These are phyloP conservation scores for Ophioninae sp. DNA, from an alignment of 2,888 invertebrate genomes.

Conservation along the genomic window DNA sequence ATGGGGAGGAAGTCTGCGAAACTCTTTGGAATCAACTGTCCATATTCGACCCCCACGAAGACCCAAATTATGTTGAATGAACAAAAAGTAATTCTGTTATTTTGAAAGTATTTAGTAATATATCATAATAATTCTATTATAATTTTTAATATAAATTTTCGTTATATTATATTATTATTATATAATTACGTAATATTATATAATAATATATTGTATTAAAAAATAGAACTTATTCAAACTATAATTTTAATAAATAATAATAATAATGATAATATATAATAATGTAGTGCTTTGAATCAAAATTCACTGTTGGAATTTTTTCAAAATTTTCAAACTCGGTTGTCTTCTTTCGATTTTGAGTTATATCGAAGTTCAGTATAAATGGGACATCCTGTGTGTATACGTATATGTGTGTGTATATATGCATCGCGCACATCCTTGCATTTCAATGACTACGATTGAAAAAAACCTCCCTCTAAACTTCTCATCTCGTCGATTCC, in stretches of 20 bases:
- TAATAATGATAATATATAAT: neutral
- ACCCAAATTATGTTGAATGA: neutral
- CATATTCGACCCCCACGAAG: neutral
- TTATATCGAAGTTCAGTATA: neutral
- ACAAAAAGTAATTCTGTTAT: too few species aligned
- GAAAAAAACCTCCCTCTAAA: conserved; percentile 45
- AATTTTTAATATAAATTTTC: too few species aligned
- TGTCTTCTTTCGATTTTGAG: neutral
- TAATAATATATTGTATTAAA: too few species aligned
- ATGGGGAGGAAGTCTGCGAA: neutral
- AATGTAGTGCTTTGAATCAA: neutral
- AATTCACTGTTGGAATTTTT: neutral
- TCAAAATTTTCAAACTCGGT: neutral
- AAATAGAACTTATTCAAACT: too few species aligned
- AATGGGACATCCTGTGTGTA: neutral
- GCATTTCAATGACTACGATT: conserved; percentile 38
- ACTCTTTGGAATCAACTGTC: neutral
- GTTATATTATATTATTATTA: too few species aligned
- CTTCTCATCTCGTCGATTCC: conserved; percentile 43
- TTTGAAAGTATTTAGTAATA: too few species aligned
- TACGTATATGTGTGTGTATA: conserved; percentile 2
- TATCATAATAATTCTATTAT: too few species aligned
- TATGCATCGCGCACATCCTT: neutral
- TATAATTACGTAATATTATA: too few species aligned
- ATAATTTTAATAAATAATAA: neutral